Percentiles rank a stretch among this genome's conserved stretches.
These are phyloP conservation scores for Laothoe populi DNA, from an alignment of 2,888 invertebrate genomes.

Conservation along the genomic window DNA sequence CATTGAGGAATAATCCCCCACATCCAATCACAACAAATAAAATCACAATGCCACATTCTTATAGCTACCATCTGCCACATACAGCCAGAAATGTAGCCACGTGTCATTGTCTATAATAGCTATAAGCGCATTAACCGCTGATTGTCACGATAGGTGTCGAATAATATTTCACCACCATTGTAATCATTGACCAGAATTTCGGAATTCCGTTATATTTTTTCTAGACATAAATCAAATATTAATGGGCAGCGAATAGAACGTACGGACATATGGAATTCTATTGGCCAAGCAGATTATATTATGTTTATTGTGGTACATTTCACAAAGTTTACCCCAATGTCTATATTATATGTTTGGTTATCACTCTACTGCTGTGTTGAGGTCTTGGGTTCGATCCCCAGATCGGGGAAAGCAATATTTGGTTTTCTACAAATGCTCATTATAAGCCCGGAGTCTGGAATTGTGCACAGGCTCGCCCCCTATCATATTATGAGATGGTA, in stretches of 20 bases:
- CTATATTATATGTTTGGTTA: background rate
- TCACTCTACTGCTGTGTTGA: background rate
- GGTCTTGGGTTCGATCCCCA: no score
- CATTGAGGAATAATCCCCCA: conserved; percentile 26
- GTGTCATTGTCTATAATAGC: conserved; percentile 62
- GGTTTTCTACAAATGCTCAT: no score
- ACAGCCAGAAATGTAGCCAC: conserved; percentile 62
- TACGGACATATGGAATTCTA: background rate
- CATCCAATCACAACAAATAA: conserved; percentile 52
- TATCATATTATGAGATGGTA: no score
- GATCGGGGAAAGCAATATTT: no score
- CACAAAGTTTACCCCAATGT: background rate
- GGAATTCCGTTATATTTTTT: conserved; percentile 27
- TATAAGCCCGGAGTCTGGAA: no score
- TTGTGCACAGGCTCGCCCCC: no score
- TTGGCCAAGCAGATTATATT: background rate
- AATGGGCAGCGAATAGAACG: conserved; percentile 16
- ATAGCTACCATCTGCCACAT: conserved; percentile 66
- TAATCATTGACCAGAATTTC: conserved; percentile 46
- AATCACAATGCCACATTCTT: conserved; percentile 57
- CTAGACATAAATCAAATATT: conserved; percentile 26
- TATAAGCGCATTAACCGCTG: conserved; percentile 66
- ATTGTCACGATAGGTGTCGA: conserved; percentile 73
- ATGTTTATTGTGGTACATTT: background rate
- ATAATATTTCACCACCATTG: conserved; percentile 65